Percentiles rank a stretch among this genome's conserved stretches.
These are phyloP conservation scores for Platyrinchus mystaceus DNA, from an alignment of 2,797 vertebrate genomes.

Conservation along the genomic window DNA sequence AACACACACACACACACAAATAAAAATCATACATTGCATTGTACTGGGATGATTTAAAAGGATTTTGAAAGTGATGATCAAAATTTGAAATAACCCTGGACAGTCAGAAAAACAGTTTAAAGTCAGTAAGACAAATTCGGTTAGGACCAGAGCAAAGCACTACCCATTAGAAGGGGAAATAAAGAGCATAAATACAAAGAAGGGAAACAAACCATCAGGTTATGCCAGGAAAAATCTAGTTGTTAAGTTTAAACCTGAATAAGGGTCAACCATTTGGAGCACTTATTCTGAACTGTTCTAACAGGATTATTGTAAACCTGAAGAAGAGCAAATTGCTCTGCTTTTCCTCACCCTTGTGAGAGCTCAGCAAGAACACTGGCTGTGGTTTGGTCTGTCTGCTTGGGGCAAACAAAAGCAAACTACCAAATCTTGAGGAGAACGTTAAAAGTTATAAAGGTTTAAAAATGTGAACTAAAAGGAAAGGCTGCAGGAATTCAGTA, in stretches of 20 bases:
- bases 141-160: neutral
- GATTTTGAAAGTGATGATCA: neutral
- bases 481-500: neutral
- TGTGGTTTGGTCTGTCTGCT: neutral
- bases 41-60: neutral
- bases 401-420: neutral
- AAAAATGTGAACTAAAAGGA: neutral
- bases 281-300: neutral
- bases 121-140: neutral
- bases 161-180: neutral
- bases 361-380: neutral
- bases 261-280: fast-evolving
- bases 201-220: neutral
- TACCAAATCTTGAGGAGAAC: neutral
- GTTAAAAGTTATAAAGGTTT: neutral
- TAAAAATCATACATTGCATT: neutral
- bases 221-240: neutral
- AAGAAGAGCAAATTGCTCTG: neutral
- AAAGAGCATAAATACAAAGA: neutral
- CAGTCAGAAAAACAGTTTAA: neutral
- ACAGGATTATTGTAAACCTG: neutral
- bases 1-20: neutral
- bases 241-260: neutral
- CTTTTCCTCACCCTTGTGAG: neutral
- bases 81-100: neutral